phyloP scores from a whole-genome alignment of 2,888 invertebrate genomes.

The Drosophila mimica region DNA sequence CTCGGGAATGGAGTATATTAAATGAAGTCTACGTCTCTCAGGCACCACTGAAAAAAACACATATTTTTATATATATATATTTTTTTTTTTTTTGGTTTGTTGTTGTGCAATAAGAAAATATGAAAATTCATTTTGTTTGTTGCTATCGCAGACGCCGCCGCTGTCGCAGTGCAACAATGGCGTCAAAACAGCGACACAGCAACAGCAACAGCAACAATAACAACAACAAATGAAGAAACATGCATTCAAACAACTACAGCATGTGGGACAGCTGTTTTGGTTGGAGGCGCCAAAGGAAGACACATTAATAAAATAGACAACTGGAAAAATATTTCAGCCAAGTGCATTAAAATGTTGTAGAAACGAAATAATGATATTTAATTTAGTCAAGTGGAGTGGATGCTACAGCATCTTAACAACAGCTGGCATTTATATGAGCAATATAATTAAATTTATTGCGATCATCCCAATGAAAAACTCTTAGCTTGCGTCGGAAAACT shows the following conservation, averaged over 20 bases:
- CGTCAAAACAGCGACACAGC: conserved; percentile 65
- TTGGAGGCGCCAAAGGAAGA: conserved; percentile 21
- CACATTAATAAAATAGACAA: conserved; percentile 60
- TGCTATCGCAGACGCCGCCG: conserved; percentile 39
- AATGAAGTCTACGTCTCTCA: conserved; percentile 70
- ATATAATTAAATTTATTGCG: conserved; percentile 58
- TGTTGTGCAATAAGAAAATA: conserved; percentile 68
- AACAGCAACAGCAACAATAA: conserved; percentile 7
- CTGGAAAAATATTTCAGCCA: conserved; percentile 34
- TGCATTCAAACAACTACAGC: conserved; percentile 46
- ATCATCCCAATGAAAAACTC: conserved; percentile 41
- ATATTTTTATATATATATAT: conserved; percentile 9
- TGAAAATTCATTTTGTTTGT: conserved; percentile 74
- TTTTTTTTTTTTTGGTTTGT: conserved; percentile 14
- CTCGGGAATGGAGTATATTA: conserved; percentile 66
- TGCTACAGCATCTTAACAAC: conserved; percentile 29
- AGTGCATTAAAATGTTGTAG: conserved; percentile 76
- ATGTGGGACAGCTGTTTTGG: conserved; percentile 61
- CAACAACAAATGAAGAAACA: conserved; percentile 42
- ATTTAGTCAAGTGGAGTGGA: conserved; percentile 63
- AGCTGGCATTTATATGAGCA: conserved; percentile 59
- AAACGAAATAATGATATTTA: conserved; percentile 70
- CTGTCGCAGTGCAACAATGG: conserved; percentile 70
- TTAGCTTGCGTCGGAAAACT: conserved; percentile 14
- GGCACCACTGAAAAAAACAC: conserved; percentile 29